phyloP scores from a whole-genome alignment of 2,888 invertebrate genomes.

The Eledone cirrhosa region DNA sequence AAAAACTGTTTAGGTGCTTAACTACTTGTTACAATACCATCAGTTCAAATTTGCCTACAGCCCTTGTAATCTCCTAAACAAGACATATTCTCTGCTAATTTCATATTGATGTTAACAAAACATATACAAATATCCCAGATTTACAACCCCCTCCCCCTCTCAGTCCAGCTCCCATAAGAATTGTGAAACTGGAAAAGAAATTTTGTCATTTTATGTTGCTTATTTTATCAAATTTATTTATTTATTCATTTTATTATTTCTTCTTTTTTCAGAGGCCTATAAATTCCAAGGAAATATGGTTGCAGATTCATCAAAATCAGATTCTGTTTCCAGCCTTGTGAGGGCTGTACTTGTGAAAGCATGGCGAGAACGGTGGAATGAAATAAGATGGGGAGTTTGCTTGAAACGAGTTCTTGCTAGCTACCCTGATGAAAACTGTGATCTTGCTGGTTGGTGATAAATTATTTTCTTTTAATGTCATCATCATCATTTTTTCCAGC shows the following conservation, averaged over 20 bases:
- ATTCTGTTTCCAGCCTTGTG: slow-evolving; percentile 43
- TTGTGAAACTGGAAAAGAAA: too few relatives aligned
- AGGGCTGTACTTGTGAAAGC: slow-evolving; percentile 79
- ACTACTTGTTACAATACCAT: too few relatives aligned
- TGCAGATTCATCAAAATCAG: slow-evolving; percentile 16
- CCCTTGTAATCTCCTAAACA: too few relatives aligned
- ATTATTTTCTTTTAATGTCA: not conserved
- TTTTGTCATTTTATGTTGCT: too few relatives aligned
- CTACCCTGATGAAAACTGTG: slow-evolving; percentile 46
- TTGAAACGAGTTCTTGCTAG: slow-evolving; percentile 76
- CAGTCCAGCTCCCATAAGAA: too few relatives aligned
- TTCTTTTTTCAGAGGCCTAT: not conserved
- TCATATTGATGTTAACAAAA: too few relatives aligned
- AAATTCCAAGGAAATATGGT: not conserved
- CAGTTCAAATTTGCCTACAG: too few relatives aligned
- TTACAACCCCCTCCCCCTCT: too few relatives aligned
- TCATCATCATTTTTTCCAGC: not conserved
- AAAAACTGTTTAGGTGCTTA: too few relatives aligned
- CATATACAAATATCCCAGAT: too few relatives aligned
- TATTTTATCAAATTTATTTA: not conserved
- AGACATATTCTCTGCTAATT: too few relatives aligned
- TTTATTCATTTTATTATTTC: not conserved
- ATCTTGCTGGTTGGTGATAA: slow-evolving; percentile 47
- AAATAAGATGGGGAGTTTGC: slow-evolving; percentile 94
- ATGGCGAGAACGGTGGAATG: slow-evolving; percentile 95